phyloP scores from a whole-genome alignment of 2,888 invertebrate species.

The Himalopsyche kuldschensis region DNA sequence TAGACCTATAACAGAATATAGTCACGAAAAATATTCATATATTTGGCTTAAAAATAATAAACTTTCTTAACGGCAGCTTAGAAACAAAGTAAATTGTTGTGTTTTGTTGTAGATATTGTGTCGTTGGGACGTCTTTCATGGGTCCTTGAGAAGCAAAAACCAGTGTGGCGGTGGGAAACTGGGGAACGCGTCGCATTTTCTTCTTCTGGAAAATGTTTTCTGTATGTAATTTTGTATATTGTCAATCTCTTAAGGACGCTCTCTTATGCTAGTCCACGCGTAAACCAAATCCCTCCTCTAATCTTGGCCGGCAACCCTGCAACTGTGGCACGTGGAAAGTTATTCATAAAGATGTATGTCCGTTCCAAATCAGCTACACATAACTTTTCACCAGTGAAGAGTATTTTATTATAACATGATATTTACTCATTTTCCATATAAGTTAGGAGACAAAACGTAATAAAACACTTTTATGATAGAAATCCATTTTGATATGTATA shows the following conservation, averaged over 20 bases:
- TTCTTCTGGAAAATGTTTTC: slow-evolving; percentile 30
- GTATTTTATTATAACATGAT: too few species aligned
- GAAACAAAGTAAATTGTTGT: slow-evolving; percentile 26
- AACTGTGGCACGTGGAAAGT: not conserved
- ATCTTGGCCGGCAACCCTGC: slow-evolving; percentile 1
- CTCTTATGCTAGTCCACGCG: slow-evolving; percentile 40
- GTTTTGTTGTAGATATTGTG: slow-evolving; percentile 6
- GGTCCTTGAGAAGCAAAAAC: slow-evolving; percentile 15
- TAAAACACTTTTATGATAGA: too few species aligned
- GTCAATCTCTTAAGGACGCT: slow-evolving; percentile 38
- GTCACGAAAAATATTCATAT: slow-evolving; percentile 37
- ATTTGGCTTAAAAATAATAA: slow-evolving; percentile 38
- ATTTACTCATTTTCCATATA: too few species aligned
- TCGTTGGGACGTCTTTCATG: slow-evolving; percentile 7
- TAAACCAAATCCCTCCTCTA: slow-evolving; percentile 37
- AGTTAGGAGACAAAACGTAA: too few species aligned
- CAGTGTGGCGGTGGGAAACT: slow-evolving; percentile 4
- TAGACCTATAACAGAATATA: not conserved
- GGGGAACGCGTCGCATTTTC: slow-evolving; percentile 10
- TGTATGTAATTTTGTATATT: slow-evolving; percentile 38
- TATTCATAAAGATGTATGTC: too few species aligned
- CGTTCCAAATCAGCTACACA: too few species aligned
- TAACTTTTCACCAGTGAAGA: too few species aligned
- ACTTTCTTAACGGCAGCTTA: slow-evolving; percentile 34
- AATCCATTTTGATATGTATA: too few species aligned